These are phyloP conservation scores for Pristionchus fissidentatus DNA, from an alignment of 2,888 invertebrate species.

Conservation along the genomic window DNA sequence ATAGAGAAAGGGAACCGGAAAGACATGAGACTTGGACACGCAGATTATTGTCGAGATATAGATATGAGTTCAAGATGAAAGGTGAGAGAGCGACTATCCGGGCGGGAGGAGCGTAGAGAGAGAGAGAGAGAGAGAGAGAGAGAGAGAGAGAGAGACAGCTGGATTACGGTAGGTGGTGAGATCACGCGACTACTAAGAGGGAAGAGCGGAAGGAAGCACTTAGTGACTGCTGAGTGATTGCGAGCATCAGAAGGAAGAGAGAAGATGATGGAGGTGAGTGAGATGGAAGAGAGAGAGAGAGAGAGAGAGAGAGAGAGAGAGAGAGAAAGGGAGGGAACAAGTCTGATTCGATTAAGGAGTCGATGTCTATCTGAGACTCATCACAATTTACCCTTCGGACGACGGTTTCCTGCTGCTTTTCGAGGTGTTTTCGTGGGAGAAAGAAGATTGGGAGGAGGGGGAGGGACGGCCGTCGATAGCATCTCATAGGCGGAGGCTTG, in stretches of 20 bases:
- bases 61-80: slow-evolving; percentile 45
- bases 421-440: background rate
- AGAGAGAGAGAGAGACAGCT: background rate
- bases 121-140: background rate
- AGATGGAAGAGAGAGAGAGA: slow-evolving; percentile 32
- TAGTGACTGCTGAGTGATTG: slow-evolving; percentile 38
- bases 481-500: slow-evolving; percentile 36
- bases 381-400: slow-evolving; percentile 18
- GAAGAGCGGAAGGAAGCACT: slow-evolving; percentile 50
- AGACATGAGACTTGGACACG: background rate
- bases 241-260: slow-evolving; percentile 14
- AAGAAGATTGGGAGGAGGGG: background rate
- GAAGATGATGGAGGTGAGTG: background rate
- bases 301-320: slow-evolving; percentile 37
- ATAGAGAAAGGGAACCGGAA: slow-evolving; percentile 11
- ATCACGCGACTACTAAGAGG: background rate
- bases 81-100: background rate
- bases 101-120: too few relatives aligned
- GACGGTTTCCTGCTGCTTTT: background rate
- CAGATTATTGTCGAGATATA: slow-evolving; percentile 26
- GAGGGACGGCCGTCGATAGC: slow-evolving; percentile 24
- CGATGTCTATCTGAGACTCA: background rate
- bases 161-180: slow-evolving; percentile 39
- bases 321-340: slow-evolving; percentile 1
- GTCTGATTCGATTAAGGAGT: slow-evolving; percentile 43